Conservation (phyloP, 2,888 invertebrate species). For the Frankliniella intonsa region DNA sequence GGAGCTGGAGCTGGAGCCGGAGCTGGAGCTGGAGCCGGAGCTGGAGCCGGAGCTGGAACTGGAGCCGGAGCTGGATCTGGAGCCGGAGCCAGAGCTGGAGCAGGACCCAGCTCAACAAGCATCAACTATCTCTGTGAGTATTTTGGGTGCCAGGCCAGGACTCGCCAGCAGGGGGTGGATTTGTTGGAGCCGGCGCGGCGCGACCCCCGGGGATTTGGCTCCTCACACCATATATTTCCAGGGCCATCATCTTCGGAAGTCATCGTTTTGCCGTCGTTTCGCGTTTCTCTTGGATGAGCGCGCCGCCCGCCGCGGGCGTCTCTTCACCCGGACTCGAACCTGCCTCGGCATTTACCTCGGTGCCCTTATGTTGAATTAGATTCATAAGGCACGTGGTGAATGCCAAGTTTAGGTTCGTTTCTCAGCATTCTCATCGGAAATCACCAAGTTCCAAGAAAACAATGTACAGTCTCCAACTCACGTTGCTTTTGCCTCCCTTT, state of each 20-base stretch:
- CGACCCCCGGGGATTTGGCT: not conserved
- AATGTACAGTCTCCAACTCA: too few species aligned
- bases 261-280: not conserved
- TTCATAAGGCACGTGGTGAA: conserved; percentile 24
- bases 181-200: not conserved
- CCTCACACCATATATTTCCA: too few species aligned
- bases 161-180: too few species aligned
- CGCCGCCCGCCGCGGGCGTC: not conserved
- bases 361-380: conserved; percentile 2
- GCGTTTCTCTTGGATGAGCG: not conserved
- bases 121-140: too few species aligned
- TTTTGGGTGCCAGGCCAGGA: too few species aligned
- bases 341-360: conserved; percentile 13
- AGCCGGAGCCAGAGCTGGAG: not conserved
- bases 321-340: not conserved
- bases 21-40: too few species aligned
- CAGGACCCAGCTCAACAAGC: not conserved
- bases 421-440: too few species aligned
- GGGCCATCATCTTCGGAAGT: not conserved
- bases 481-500: too few species aligned
- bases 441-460: too few species aligned
- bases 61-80: too few species aligned
- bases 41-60: too few species aligned
- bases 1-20: not conserved
- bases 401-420: conserved; percentile 13